Conservation (phyloP, 1,140 invertebrate species). For the Cyclargus thomasi region DNA sequence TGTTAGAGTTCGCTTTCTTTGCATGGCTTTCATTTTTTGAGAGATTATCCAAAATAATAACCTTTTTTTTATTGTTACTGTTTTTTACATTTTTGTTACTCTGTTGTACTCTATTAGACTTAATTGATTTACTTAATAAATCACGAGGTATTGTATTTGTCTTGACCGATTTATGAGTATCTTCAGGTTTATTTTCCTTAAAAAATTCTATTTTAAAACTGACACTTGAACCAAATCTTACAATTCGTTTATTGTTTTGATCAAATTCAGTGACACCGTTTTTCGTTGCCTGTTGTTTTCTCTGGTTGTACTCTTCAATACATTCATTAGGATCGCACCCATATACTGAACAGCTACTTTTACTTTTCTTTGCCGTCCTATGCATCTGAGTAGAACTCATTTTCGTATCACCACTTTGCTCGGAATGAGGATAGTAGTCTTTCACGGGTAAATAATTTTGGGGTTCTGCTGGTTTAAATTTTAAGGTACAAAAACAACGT, state of each 20-base stretch:
- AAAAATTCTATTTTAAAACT: conserved; percentile 39
- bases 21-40: background rate
- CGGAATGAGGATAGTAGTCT: background rate
- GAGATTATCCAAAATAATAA: background rate
- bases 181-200: conserved; percentile 26
- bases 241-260: conserved; percentile 21
- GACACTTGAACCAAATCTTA: conserved; percentile 31
- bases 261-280: conserved; percentile 15
- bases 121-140: conserved; percentile 7
- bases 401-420: background rate
- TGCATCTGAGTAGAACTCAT: background rate
- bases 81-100: background rate
- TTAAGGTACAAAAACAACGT: conserved; percentile 29
- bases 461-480: conserved; percentile 23
- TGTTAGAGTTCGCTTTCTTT: background rate
- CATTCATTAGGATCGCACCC: background rate
- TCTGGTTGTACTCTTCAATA: conserved; percentile 3
- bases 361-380: background rate
- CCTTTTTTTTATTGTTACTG: background rate
- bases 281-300: background rate
- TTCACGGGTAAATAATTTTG: background rate
- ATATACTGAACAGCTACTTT: background rate
- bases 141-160: background rate
- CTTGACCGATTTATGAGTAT: background rate
- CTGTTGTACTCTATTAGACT: background rate